Conservation (phyloP, 2,113 vertebrate genomes). For the Thunnus maccoyii region DNA sequence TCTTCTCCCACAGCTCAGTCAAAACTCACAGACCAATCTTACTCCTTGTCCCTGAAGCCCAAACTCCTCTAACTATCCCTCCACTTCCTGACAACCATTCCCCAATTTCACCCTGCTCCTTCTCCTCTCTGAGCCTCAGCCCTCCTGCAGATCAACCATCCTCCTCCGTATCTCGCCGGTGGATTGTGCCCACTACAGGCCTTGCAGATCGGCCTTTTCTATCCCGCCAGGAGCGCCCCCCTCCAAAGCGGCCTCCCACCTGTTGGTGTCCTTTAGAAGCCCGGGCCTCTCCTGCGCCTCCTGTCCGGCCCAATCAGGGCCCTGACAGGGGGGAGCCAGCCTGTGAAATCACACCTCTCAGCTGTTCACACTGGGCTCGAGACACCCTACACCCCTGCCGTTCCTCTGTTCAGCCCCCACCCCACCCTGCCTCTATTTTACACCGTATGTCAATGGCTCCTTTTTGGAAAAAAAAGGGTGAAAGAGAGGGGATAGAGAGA, state of each 20-base stretch:
- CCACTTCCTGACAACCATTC: conserved; percentile 21
- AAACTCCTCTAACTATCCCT: conserved; percentile 43
- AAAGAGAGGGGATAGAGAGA: conserved; percentile 49
- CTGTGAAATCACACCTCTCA: conserved; percentile 94
- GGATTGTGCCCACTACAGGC: conserved; percentile 83
- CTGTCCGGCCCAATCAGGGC: conserved; percentile 96
- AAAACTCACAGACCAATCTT: conserved; percentile 34
- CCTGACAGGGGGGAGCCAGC: conserved; percentile 89
- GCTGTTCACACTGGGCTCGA: conserved; percentile 90
- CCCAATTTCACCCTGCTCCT: conserved; percentile 16
- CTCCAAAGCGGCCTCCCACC: conserved; percentile 87
- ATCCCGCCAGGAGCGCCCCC: conserved; percentile 84
- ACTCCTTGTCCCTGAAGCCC: conserved; percentile 2
- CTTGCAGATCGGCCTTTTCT: conserved; percentile 89
- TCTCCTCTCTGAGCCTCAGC: conserved; percentile 42
- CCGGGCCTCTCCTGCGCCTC: conserved; percentile 88
- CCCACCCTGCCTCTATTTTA: conserved; percentile 72
- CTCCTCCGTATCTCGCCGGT: conserved; percentile 74
- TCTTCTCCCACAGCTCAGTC: not conserved
- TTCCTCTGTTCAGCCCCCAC: conserved; percentile 57
- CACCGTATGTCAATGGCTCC: conserved; percentile 79
- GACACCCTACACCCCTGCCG: conserved; percentile 86
- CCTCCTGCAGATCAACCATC: conserved; percentile 62
- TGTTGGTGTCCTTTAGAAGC: conserved; percentile 96
- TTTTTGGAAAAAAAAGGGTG: conserved; percentile 60